These are phyloP conservation scores for Rhincodon typus DNA, from an alignment of 2,797 vertebrate genomes.

Conservation along the genomic window DNA sequence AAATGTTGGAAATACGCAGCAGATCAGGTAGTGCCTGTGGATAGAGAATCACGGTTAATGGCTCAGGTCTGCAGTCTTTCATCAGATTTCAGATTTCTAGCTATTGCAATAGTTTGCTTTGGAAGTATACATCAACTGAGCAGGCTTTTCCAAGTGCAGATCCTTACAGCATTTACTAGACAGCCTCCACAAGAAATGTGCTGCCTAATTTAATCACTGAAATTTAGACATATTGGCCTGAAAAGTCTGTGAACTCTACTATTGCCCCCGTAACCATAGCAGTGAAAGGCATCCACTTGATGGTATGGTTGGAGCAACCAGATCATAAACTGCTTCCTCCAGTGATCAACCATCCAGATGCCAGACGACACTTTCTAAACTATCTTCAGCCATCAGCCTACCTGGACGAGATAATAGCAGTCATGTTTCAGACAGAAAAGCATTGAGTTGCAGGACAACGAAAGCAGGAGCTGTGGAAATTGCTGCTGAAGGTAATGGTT, in stretches of 20 bases:
- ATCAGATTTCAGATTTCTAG: too few species aligned
- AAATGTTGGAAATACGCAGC: too few species aligned
- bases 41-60: too few species aligned
- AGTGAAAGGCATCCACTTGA: not conserved
- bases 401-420: too few species aligned
- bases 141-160: too few species aligned
- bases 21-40: too few species aligned
- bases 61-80: too few species aligned
- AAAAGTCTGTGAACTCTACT: not conserved
- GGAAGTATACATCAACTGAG: not conserved
- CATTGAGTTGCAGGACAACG: not conserved
- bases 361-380: not conserved
- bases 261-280: too few species aligned
- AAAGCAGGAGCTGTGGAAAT: not conserved
- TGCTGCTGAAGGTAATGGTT: too few species aligned
- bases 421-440: not conserved
- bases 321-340: not conserved
- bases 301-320: too few species aligned
- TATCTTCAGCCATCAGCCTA: not conserved
- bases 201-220: not conserved
- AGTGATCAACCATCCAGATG: not conserved
- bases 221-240: not conserved
- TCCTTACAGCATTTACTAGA: not conserved
- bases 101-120: too few species aligned
- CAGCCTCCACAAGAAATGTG: not conserved